Percentiles rank a stretch among this genome's conserved stretches.
phyloP scores from a whole-genome alignment of 1,140 invertebrate genomes.

The Euwallacea similis region DNA sequence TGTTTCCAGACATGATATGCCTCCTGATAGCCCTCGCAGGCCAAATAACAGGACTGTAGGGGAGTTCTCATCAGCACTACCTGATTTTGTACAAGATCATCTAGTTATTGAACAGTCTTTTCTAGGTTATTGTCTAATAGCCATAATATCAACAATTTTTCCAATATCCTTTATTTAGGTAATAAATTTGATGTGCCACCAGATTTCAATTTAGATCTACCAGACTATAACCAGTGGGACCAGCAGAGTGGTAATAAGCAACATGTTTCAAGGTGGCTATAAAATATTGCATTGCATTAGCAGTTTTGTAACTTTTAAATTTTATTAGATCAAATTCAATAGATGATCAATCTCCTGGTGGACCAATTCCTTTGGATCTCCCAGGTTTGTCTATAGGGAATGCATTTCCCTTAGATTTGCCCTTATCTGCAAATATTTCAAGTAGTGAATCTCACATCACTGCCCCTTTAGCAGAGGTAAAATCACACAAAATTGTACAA shows the following conservation, averaged over 20 bases:
- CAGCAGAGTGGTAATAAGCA: conserved; percentile 34
- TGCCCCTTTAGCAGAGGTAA: conserved; percentile 43
- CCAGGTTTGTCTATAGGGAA: conserved; percentile 37
- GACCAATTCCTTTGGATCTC: conserved; percentile 40
- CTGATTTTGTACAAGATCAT: conserved; percentile 70
- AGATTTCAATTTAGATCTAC: conserved; percentile 17
- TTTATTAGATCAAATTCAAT: conserved; percentile 15
- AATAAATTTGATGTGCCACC: neutral
- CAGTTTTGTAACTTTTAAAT: neutral
- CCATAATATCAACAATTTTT: too few species aligned
- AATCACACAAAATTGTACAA: neutral
- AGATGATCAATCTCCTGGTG: conserved; percentile 10
- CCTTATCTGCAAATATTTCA: conserved; percentile 37
- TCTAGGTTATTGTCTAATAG: conserved; percentile 39
- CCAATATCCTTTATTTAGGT: neutral
- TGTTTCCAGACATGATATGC: conserved; percentile 42
- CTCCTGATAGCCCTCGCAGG: conserved; percentile 40
- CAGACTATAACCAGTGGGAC: conserved; percentile 34
- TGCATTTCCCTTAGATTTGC: conserved; percentile 46
- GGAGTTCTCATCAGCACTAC: conserved; percentile 57
- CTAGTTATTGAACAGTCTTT: conserved; percentile 65
- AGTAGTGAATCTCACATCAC: conserved; percentile 38
- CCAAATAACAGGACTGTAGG: conserved; percentile 41
- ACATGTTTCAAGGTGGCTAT: conserved; percentile 21
- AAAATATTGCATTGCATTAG: too few species aligned